phyloP scores from a whole-genome alignment of 53 echinoderm and acorn worm species.

The Arbacia lixula region DNA sequence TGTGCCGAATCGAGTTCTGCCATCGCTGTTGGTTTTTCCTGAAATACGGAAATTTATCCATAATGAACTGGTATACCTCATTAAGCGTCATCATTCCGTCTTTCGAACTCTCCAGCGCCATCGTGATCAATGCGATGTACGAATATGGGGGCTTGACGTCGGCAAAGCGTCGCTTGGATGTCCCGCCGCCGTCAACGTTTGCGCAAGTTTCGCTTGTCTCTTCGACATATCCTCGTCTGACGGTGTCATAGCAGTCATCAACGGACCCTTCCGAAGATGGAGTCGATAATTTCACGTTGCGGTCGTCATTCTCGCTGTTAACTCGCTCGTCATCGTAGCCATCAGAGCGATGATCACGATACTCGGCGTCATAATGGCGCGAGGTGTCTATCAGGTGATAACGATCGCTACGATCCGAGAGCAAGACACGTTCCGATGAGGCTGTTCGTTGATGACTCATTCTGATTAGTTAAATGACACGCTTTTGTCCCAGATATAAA shows the following conservation, averaged over 20 bases:
- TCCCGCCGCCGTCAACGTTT: neutral
- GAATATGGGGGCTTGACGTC: slow-evolving; percentile 93
- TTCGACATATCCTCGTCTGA: neutral
- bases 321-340: neutral
- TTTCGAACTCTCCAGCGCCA: slow-evolving; percentile 88
- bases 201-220: neutral
- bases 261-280: neutral
- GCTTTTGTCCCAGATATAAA: too few species aligned
- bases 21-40: slow-evolving; percentile 89
- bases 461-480: too few species aligned
- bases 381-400: neutral
- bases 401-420: neutral
- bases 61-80: slow-evolving; percentile 86
- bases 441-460: neutral
- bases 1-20: slow-evolving; percentile 94
- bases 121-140: slow-evolving; percentile 89
- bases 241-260: slow-evolving; percentile 11
- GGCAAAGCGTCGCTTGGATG: slow-evolving; percentile 72
- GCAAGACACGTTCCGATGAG: neutral
- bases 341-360: neutral
- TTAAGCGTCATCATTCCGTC: slow-evolving; percentile 92
- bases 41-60: slow-evolving; percentile 89
- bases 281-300: neutral
- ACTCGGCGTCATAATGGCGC: neutral
- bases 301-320: neutral